Conservation (phyloP, 1,140 invertebrate species). For the Brachystomella parvula region DNA sequence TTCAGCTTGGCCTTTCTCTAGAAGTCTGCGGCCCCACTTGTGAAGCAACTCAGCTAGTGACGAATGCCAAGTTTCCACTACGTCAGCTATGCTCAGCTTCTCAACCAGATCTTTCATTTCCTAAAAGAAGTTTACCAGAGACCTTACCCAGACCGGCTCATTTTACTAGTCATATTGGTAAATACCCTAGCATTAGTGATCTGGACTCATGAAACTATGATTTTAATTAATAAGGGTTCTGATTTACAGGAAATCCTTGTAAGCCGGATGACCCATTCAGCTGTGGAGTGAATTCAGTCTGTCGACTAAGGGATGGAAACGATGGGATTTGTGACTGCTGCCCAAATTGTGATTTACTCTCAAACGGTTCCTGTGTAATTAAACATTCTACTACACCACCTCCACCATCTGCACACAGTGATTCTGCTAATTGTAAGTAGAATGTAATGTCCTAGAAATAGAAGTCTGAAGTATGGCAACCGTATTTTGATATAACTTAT, state of each 20-base stretch:
- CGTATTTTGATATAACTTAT: background rate
- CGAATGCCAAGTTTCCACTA: background rate
- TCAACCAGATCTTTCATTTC: background rate
- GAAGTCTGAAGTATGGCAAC: background rate
- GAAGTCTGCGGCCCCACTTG: background rate
- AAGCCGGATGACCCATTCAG: background rate
- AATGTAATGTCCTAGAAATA: too few relatives aligned
- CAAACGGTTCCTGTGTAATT: background rate
- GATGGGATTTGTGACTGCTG: slow-evolving; percentile 6
- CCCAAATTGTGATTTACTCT: background rate
- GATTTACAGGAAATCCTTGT: background rate
- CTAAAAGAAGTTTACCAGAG: background rate
- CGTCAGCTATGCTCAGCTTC: background rate
- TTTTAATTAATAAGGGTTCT: background rate
- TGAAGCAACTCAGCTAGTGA: background rate
- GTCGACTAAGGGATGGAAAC: background rate
- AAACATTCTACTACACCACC: background rate
- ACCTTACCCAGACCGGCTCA: background rate
- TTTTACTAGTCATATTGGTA: background rate
- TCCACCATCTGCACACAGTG: background rate
- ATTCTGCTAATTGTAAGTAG: background rate
- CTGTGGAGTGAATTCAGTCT: background rate
- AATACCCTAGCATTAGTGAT: background rate
- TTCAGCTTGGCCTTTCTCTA: background rate
- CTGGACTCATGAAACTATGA: background rate